These are phyloP conservation scores for Ornithoptera alexandrae DNA, from an alignment of 2,888 invertebrate species.

Conservation along the genomic window DNA sequence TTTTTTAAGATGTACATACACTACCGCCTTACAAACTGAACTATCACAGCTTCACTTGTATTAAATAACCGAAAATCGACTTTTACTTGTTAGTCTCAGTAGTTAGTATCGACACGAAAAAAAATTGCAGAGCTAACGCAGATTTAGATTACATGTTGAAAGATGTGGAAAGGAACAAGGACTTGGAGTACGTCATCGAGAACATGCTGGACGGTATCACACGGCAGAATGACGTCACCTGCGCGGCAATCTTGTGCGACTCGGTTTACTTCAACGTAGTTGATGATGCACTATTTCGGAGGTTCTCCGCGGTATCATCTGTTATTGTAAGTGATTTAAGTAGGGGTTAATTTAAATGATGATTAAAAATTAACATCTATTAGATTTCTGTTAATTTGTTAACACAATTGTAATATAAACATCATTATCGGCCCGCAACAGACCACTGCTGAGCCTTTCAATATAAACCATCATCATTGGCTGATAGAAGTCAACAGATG, in stretches of 20 bases:
- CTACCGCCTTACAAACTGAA: too few relatives aligned
- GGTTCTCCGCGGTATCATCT: slow-evolving; percentile 66
- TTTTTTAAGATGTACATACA: too few relatives aligned
- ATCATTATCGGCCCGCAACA: too few relatives aligned
- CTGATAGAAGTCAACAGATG: too few relatives aligned
- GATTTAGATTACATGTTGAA: slow-evolving; percentile 47
- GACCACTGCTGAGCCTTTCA: too few relatives aligned
- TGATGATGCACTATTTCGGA: slow-evolving; percentile 67
- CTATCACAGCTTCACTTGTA: too few relatives aligned
- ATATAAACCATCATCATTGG: too few relatives aligned
- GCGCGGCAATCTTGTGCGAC: slow-evolving; percentile 77
- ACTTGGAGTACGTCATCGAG: slow-evolving; percentile 56
- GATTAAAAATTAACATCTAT: neutral
- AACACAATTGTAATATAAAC: too few relatives aligned
- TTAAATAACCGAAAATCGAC: too few relatives aligned
- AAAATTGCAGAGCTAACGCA: slow-evolving; percentile 39
- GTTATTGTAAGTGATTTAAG: slow-evolving; percentile 67
- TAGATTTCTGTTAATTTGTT: too few relatives aligned
- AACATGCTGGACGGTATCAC: slow-evolving; percentile 53
- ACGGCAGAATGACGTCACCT: slow-evolving; percentile 60
- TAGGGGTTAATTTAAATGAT: neutral
- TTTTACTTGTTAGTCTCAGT: neutral
- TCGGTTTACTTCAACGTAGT: slow-evolving; percentile 76
- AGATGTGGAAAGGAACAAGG: slow-evolving; percentile 46
- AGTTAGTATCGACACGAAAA: neutral